Evolutionary conservation across 2,797 vertebrate genomes (phyloP).

Genomic region (Pipistrellus kuhlii): DNA sequence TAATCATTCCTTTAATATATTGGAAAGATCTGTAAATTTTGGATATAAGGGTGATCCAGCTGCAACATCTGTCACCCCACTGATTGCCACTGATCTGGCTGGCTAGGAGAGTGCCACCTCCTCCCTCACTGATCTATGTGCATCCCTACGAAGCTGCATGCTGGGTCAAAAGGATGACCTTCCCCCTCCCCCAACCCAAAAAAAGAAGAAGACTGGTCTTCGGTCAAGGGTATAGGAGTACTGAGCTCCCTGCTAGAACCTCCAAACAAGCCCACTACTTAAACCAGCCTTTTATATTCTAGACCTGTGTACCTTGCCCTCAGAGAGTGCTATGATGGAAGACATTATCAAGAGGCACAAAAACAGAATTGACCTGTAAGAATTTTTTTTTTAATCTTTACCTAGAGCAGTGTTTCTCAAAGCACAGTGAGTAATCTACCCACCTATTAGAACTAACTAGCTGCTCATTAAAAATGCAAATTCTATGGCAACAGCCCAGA

Average conservation of each 20-base stretch:
- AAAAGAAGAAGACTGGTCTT: too few relatives aligned
- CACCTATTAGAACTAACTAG: neutral
- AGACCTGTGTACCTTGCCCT: slow-evolving; percentile 86
- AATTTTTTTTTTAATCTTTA: neutral
- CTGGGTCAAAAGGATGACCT: too few relatives aligned
- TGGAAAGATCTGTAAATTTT: neutral
- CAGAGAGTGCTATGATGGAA: slow-evolving; percentile 83
- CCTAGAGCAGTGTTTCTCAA: neutral
- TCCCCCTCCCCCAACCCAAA: too few relatives aligned
- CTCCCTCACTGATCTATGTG: too few relatives aligned
- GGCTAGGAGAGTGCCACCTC: too few relatives aligned
- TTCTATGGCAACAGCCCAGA: neutral
- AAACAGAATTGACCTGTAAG: slow-evolving; percentile 79
- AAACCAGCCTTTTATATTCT: slow-evolving; percentile 39
- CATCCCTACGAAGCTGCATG: too few relatives aligned
- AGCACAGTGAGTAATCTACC: neutral
- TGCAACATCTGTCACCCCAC: too few relatives aligned
- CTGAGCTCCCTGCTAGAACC: too few relatives aligned
- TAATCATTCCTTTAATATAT: neutral
- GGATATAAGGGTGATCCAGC: too few relatives aligned
- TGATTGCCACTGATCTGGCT: too few relatives aligned
- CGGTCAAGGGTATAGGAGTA: too few relatives aligned
- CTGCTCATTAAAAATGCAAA: neutral
- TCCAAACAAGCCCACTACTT: neutral
- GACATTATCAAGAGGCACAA: slow-evolving; percentile 86